Conservation (phyloP, 2,797 vertebrate genomes). For the Manis pentadactyla region DNA sequence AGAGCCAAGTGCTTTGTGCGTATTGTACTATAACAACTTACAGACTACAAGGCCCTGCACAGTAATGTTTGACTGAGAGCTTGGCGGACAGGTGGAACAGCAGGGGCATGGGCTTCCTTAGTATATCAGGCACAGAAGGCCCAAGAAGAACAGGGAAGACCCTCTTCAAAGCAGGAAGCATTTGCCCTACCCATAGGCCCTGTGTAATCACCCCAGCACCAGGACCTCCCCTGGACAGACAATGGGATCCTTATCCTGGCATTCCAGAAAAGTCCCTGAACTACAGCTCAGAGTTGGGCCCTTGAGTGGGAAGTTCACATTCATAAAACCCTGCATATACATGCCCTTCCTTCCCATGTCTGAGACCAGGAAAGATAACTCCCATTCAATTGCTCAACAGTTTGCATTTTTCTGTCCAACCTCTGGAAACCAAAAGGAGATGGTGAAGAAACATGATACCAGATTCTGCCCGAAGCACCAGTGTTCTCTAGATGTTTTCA, state of each 20-base stretch:
- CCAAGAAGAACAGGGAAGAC: neutral
- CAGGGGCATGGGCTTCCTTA: neutral
- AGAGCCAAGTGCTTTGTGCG: neutral
- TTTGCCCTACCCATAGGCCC: neutral
- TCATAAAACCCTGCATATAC: neutral
- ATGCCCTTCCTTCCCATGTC: neutral
- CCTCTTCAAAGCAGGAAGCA: neutral
- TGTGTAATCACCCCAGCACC: neutral
- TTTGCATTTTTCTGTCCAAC: neutral
- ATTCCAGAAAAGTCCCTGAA: neutral
- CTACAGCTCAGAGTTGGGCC: neutral
- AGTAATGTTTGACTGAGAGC: neutral
- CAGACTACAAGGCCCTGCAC: neutral
- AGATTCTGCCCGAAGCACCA: neutral
- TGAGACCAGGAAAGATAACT: neutral
- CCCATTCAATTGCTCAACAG: neutral
- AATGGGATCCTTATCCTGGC: neutral
- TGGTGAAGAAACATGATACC: neutral
- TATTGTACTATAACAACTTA: neutral
- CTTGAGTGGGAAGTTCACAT: neutral
- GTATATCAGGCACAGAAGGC: neutral
- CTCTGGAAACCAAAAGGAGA: slow-evolving; percentile 35
- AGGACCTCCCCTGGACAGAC: neutral
- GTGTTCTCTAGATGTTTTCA: neutral
- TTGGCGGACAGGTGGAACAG: neutral